A percentile compares a stretch with the other conserved stretches of the same genome.
Evolutionary conservation across 2,797 vertebrate genomes (phyloP).

Genomic region (Sebastes steindachneri): DNA sequence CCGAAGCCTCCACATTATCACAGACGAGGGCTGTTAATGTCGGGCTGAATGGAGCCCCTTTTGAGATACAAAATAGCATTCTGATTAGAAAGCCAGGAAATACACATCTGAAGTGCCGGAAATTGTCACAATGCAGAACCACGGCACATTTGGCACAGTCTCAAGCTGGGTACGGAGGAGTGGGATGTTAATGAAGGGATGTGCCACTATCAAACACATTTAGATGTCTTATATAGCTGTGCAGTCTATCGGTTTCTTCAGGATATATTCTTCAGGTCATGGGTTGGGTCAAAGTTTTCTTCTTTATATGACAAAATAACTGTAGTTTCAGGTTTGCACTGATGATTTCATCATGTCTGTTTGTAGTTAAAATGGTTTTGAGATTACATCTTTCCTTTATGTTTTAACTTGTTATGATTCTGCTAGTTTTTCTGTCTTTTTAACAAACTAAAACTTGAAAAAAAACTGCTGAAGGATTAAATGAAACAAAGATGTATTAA

Average conservation of each 20-base stretch:
- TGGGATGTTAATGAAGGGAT: constrained; percentile 73
- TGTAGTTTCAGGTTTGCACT: neutral
- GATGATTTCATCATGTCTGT: neutral
- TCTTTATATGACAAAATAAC: neutral
- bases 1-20: constrained; percentile 79
- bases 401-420: neutral
- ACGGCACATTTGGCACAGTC: constrained; percentile 80
- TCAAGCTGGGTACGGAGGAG: constrained; percentile 80
- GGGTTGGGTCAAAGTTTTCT: constrained; percentile 27
- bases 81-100: constrained; percentile 89
- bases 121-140: constrained; percentile 85
- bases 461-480: neutral
- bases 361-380: neutral
- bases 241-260: constrained; percentile 17
- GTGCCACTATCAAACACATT: constrained; percentile 65
- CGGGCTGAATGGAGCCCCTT: constrained; percentile 82
- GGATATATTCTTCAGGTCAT: constrained; percentile 30
- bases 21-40: constrained; percentile 83
- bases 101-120: constrained; percentile 85
- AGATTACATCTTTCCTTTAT: neutral
- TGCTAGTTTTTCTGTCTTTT: too few relatives aligned
- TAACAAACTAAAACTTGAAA: neutral
- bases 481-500: neutral
- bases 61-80: constrained; percentile 85
- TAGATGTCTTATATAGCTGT: constrained; percentile 46